Conservation (phyloP, 1,140 invertebrate genomes). For the Macrocentrus cingulum region DNA sequence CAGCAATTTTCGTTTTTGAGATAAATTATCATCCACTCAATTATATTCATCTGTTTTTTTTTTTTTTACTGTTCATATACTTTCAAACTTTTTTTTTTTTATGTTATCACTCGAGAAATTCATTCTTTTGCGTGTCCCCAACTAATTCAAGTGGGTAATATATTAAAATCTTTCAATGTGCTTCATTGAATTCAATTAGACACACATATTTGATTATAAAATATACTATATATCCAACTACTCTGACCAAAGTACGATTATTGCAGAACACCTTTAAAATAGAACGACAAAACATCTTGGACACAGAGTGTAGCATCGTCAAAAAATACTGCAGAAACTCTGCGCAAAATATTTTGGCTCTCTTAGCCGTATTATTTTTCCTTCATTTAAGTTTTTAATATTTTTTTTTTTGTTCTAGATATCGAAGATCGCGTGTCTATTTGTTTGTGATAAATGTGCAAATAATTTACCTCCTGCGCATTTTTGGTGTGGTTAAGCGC, state of each 20-base stretch:
- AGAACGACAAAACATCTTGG: background rate
- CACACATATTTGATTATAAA: no score
- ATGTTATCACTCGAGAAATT: conserved; percentile 12
- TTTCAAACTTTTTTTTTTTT: background rate
- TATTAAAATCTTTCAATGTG: no score
- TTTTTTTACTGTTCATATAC: conserved; percentile 29
- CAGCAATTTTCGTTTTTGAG: conserved; percentile 53
- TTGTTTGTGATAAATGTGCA: conserved; percentile 28
- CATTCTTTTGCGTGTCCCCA: background rate
- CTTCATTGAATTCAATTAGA: no score
- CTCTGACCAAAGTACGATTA: conserved; percentile 14
- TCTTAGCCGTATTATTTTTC: background rate
- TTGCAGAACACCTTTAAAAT: conserved; percentile 22
- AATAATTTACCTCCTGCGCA: conserved; percentile 56
- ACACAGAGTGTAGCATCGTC: background rate
- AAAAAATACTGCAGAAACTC: no score
- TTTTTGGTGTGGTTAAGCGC: conserved; percentile 52
- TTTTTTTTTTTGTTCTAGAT: conserved; percentile 22
- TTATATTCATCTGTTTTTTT: conserved; percentile 35
- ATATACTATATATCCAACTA: no score
- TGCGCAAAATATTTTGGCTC: no score
- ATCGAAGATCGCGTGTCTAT: background rate
- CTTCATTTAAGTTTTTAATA: conserved; percentile 16
- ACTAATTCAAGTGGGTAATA: background rate
- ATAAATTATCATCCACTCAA: conserved; percentile 48